Conservation (phyloP, 92 coral and sea anemone genomes). For the Epizoanthus fatuus region DNA sequence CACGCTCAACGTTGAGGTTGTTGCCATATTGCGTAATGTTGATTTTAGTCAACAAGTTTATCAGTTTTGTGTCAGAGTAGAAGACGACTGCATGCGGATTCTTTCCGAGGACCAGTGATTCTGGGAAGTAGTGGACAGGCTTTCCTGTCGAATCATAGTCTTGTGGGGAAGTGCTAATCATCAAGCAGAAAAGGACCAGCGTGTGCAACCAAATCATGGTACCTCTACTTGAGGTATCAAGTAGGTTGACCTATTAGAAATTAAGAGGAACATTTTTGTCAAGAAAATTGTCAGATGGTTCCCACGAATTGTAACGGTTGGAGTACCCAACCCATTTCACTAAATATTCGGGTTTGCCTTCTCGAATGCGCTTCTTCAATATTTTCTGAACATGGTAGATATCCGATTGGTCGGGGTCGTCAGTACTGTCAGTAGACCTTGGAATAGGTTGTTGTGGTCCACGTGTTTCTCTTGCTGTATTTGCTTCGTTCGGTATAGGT, state of each 20-base stretch:
- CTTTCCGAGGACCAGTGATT: slow-evolving; percentile 18
- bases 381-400: slow-evolving; percentile 15
- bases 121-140: slow-evolving; percentile 24
- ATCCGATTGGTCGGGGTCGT: neutral
- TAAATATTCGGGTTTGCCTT: slow-evolving; percentile 7
- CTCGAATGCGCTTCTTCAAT: slow-evolving; percentile 1
- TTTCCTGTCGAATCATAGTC: slow-evolving; percentile 45
- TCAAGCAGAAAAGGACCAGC: neutral
- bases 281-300: neutral
- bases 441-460: too few relatives aligned
- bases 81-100: slow-evolving; percentile 36
- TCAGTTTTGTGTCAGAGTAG: slow-evolving; percentile 35
- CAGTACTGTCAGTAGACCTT: too few relatives aligned
- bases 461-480: too few relatives aligned
- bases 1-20: neutral
- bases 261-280: neutral
- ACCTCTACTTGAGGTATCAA: neutral
- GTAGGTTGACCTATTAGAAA: neutral
- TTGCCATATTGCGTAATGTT: neutral
- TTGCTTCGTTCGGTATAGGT: too few relatives aligned
- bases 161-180: neutral
- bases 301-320: slow-evolving; percentile 27
- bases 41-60: neutral
- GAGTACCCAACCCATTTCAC: slow-evolving; percentile 35
- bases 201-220: neutral